Evolutionary conservation across 2,113 vertebrate genomes (phyloP).

Genomic region (Chloebia gouldiae): DNA sequence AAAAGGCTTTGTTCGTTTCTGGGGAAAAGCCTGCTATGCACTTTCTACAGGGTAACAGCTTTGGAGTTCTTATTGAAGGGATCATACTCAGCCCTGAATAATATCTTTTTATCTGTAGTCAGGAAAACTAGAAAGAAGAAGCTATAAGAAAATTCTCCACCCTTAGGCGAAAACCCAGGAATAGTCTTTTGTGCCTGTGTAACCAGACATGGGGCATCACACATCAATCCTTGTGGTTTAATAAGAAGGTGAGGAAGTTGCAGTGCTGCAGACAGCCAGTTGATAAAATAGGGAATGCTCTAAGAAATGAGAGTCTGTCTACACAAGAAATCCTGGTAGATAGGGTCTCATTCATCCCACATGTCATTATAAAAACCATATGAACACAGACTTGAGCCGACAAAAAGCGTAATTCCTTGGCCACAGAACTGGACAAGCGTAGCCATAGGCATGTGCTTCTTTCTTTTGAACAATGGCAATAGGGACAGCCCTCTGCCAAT

Average conservation of each 20-base stretch:
- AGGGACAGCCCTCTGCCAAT: too few species aligned
- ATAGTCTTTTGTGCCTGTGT: neutral
- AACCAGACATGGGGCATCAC: neutral
- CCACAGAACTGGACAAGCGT: neutral
- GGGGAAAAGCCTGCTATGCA: neutral
- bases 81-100: neutral
- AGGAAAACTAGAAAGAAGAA: neutral
- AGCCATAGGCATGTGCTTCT: neutral
- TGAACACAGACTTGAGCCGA: accelerated
- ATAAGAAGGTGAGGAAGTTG: neutral
- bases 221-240: neutral
- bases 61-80: neutral
- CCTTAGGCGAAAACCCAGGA: neutral
- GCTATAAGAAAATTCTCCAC: neutral
- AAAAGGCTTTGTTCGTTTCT: neutral
- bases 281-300: neutral
- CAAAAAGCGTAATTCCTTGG: neutral
- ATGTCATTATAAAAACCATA: neutral
- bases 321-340: neutral
- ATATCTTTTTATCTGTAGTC: neutral
- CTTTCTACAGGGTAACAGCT: neutral
- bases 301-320: neutral
- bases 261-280: neutral
- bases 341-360: neutral
- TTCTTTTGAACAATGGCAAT: neutral